Evolutionary conservation across 2,113 vertebrate genomes (phyloP).

Genomic region (Hippotragus niger): DNA sequence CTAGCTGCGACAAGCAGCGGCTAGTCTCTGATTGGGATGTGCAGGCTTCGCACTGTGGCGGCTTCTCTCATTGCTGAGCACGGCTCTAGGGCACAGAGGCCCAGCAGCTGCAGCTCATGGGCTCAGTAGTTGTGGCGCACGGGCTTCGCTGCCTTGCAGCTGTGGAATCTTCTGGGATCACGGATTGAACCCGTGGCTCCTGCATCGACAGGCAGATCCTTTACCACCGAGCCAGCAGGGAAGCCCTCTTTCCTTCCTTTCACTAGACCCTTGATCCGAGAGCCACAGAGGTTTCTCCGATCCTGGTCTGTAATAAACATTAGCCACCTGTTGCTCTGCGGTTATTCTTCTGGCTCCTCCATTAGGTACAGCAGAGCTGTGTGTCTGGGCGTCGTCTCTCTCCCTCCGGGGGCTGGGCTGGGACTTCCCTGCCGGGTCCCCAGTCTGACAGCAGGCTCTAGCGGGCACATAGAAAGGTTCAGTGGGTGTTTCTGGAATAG

Average conservation of each 20-base stretch:
- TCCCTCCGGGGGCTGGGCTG: accelerated
- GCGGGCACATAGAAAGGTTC: accelerated
- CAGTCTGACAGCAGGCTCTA: accelerated
- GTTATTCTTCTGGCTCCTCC: not conserved
- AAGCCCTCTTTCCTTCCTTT: not conserved
- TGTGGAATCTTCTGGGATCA: not conserved
- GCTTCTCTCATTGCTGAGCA: not conserved
- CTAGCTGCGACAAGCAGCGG: accelerated
- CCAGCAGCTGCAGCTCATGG: accelerated
- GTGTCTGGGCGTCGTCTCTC: accelerated
- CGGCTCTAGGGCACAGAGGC: accelerated
- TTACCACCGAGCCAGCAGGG: not conserved
- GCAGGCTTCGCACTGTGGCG: accelerated
- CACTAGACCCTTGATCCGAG: not conserved
- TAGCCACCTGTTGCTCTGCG: accelerated
- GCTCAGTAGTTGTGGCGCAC: not conserved
- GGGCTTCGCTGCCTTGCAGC: not conserved
- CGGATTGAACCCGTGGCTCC: not conserved
- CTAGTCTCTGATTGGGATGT: not conserved
- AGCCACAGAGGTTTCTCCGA: not conserved
- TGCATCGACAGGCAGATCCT: not conserved
- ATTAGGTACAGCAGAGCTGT: accelerated
- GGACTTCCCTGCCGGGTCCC: accelerated
- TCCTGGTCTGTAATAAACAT: not conserved
- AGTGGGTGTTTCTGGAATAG: accelerated